These are phyloP conservation scores for Pelmatolapia mariae DNA, from an alignment of 2,113 vertebrate genomes.

Conservation along the genomic window DNA sequence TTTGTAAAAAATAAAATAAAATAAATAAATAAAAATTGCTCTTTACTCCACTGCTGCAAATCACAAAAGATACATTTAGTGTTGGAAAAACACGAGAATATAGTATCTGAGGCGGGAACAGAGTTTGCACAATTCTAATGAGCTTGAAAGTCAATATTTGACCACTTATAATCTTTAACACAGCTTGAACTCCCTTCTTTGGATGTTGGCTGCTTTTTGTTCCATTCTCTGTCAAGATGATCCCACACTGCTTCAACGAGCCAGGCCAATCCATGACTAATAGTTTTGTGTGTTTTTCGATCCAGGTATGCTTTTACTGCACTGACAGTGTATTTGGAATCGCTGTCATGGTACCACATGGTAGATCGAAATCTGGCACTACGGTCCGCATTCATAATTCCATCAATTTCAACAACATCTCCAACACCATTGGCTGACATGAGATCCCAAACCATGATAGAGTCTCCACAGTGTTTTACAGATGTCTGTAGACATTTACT, in stretches of 20 bases:
- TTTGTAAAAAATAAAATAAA: background rate
- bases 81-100: background rate
- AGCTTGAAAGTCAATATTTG: background rate
- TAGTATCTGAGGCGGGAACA: background rate
- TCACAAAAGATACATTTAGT: background rate
- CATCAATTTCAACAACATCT: background rate
- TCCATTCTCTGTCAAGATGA: background rate
- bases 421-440: background rate
- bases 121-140: background rate
- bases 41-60: background rate
- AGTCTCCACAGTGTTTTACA: background rate
- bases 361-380: background rate
- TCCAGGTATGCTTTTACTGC: background rate
- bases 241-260: background rate
- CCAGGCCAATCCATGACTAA: background rate
- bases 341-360: background rate
- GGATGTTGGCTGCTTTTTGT: background rate
- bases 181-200: background rate
- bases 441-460: background rate
- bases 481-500: background rate
- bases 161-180: background rate
- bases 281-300: background rate
- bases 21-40: background rate
- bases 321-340: background rate
- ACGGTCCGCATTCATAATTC: background rate